These are phyloP conservation scores for Cephus sareptanus DNA, from an alignment of 2,888 invertebrate species.

Conservation along the genomic window DNA sequence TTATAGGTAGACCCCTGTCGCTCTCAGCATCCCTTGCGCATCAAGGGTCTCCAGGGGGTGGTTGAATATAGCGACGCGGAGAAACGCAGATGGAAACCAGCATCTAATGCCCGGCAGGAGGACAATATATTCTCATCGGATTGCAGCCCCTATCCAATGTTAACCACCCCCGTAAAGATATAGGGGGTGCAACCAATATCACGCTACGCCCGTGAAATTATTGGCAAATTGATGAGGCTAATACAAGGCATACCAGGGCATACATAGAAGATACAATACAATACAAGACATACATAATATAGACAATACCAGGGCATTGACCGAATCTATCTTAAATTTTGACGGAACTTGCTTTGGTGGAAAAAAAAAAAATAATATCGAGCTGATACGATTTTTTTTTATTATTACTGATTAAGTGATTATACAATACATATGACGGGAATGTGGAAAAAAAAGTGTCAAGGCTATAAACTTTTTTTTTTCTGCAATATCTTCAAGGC, in stretches of 20 bases:
- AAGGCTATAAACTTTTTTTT: too few relatives aligned
- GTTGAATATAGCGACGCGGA: neutral
- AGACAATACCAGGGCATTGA: neutral
- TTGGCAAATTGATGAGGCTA: constrained; percentile 9
- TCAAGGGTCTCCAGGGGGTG: constrained; percentile 1
- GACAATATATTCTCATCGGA: neutral
- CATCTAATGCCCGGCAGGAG: neutral
- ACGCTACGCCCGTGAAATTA: constrained; percentile 1
- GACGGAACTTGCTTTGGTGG: neutral
- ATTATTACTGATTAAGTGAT: too few relatives aligned
- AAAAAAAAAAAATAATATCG: neutral
- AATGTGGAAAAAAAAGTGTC: too few relatives aligned
- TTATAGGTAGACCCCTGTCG: neutral
- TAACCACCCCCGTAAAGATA: neutral
- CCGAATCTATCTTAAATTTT: neutral
- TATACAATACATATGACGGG: too few relatives aligned
- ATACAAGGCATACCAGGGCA: neutral
- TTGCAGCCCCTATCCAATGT: neutral
- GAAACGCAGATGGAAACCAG: neutral
- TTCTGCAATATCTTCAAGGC: neutral
- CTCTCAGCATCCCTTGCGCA: neutral
- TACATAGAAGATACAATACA: too few relatives aligned
- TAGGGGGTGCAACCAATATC: constrained; percentile 2
- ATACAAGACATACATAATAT: too few relatives aligned
- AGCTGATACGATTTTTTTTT: too few relatives aligned